Percentiles rank a stretch among this genome's conserved stretches.
phyloP scores from a whole-genome alignment of 2,888 invertebrate genomes.

The Tachina fera region DNA sequence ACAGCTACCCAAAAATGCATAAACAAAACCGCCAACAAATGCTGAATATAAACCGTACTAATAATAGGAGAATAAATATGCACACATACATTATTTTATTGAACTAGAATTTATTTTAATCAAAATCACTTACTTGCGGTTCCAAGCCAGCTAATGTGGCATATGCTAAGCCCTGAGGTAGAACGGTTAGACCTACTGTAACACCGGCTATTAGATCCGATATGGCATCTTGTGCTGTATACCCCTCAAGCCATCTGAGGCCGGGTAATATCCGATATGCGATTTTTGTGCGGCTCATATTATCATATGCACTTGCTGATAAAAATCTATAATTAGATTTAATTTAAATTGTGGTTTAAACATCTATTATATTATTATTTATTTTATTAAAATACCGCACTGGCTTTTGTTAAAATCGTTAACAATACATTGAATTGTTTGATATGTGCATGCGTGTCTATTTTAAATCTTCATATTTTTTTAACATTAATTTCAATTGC shows the following conservation, averaged over 20 bases:
- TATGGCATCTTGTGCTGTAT: conserved; percentile 89
- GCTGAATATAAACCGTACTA: conserved; percentile 97
- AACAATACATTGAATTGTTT: neutral
- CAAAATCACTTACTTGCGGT: conserved; percentile 87
- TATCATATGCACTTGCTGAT: conserved; percentile 17
- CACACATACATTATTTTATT: neutral
- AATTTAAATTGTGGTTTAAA: conserved; percentile 14
- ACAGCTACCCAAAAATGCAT: conserved; percentile 94
- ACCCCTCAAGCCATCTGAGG: conserved; percentile 89
- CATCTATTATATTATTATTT: conserved; percentile 6
- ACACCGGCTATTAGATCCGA: conserved; percentile 95
- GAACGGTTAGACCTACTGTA: conserved; percentile 95
- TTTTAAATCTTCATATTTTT: conserved; percentile 4
- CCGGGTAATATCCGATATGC: conserved; percentile 79
- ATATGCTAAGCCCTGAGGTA: conserved; percentile 96
- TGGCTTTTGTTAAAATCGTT: conserved; percentile 10
- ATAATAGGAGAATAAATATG: conserved; percentile 17
- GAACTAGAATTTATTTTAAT: neutral
- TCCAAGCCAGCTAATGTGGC: conserved; percentile 94
- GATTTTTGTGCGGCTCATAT: conserved; percentile 73
- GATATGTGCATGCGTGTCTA: neutral
- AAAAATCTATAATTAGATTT: conserved; percentile 20
- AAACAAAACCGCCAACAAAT: conserved; percentile 96
- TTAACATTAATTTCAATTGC: conserved; percentile 40
- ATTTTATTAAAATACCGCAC: neutral